Evolutionary conservation across 2,797 vertebrate genomes (phyloP).

Genomic region (Hydrocynus forskahlii): DNA sequence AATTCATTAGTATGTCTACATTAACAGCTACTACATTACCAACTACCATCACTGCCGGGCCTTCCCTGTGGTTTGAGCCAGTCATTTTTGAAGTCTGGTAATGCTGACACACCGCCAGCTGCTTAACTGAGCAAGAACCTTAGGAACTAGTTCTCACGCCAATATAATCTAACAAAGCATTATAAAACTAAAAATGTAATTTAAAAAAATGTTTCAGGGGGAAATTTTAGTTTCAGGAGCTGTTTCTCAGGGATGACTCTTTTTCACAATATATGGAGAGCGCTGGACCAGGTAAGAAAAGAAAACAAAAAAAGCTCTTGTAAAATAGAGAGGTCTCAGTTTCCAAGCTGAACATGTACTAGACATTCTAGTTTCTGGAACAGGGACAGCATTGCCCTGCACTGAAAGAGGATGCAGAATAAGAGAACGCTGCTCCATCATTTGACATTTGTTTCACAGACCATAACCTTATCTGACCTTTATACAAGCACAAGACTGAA

Average conservation of each 20-base stretch:
- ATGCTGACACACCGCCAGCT: no score
- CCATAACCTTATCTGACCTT: constrained; percentile 37
- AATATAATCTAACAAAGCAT: no score
- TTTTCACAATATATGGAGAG: not conserved
- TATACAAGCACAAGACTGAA: not conserved
- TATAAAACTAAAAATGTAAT: no score
- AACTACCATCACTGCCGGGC: no score
- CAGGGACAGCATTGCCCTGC: constrained; percentile 14
- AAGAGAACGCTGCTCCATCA: constrained; percentile 6
- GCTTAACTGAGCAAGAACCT: no score
- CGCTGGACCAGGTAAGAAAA: not conserved
- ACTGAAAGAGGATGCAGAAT: constrained; percentile 47
- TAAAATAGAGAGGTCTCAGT: constrained; percentile 23
- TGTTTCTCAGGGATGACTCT: not conserved
- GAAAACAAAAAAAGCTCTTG: not conserved
- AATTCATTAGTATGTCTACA: no score
- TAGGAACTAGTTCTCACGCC: no score
- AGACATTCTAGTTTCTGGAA: constrained; percentile 31
- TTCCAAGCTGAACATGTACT: not conserved
- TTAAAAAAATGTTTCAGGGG: no score
- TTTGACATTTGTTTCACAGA: constrained; percentile 26
- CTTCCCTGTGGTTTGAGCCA: no score
- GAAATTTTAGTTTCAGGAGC: not conserved
- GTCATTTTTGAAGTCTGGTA: no score
- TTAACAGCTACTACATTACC: no score